Conservation (phyloP, 2,888 invertebrate species). For the Timandra comae region DNA sequence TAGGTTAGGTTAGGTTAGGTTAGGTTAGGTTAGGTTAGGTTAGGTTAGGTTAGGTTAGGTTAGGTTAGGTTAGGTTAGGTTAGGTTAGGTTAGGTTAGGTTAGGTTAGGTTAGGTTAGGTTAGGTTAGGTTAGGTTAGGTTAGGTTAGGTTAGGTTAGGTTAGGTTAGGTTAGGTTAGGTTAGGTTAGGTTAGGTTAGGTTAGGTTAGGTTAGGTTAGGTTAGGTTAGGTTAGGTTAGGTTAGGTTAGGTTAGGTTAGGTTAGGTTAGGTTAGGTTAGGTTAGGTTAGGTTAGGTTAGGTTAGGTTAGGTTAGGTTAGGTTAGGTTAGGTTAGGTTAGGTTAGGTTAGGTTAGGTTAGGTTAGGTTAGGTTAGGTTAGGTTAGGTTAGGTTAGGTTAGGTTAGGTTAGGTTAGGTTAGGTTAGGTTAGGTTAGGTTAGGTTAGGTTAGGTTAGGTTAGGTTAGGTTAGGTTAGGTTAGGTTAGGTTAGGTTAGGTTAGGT, state of each 20-base stretch:
- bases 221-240: slow-evolving; percentile 15
- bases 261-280: slow-evolving; percentile 15
- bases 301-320: slow-evolving; percentile 15
- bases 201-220: slow-evolving; percentile 15
- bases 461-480: slow-evolving; percentile 16
- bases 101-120: slow-evolving; percentile 21
- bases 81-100: slow-evolving; percentile 17
- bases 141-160: slow-evolving; percentile 24
- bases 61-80: too few relatives aligned
- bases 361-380: slow-evolving; percentile 16
- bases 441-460: slow-evolving; percentile 16
- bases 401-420: slow-evolving; percentile 16
- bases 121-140: slow-evolving; percentile 23
- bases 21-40: too few relatives aligned
- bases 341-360: slow-evolving; percentile 13
- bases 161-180: slow-evolving; percentile 20
- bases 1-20: too few relatives aligned
- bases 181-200: slow-evolving; percentile 15
- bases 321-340: slow-evolving; percentile 15
- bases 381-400: slow-evolving; percentile 16
- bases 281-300: slow-evolving; percentile 15
- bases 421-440: slow-evolving; percentile 16
- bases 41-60: too few relatives aligned
- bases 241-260: slow-evolving; percentile 15
- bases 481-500: slow-evolving; percentile 16